Conservation (phyloP, 2,888 invertebrate species). For the Drosophila neutralis region DNA sequence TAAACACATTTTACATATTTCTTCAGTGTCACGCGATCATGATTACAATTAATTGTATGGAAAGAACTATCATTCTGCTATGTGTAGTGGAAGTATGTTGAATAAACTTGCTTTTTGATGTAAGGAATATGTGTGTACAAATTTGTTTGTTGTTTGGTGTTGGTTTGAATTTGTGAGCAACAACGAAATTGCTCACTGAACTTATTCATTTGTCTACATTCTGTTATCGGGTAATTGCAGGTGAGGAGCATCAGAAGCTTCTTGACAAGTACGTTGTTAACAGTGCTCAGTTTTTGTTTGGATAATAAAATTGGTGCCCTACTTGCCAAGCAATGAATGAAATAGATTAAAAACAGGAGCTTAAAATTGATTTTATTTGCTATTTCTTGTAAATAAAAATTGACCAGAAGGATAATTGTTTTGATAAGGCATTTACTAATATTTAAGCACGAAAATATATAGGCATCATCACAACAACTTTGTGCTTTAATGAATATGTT, state of each 20-base stretch:
- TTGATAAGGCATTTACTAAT: neutral
- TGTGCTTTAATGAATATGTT: neutral
- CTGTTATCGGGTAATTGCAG: neutral
- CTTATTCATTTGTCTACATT: neutral
- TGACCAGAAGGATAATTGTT: neutral
- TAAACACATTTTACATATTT: constrained; percentile 85
- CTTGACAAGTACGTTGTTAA: neutral
- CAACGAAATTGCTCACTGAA: neutral
- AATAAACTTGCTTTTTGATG: constrained; percentile 79
- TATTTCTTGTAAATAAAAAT: neutral
- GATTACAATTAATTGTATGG: constrained; percentile 73
- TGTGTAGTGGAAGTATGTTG: constrained; percentile 71
- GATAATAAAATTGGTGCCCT: neutral
- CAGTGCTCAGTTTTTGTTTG: neutral
- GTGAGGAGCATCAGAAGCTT: neutral
- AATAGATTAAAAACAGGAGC: neutral
- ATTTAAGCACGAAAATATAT: neutral
- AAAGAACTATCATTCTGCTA: constrained; percentile 52
- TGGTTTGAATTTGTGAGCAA: neutral
- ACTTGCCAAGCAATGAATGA: neutral
- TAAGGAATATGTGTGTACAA: constrained; percentile 60
- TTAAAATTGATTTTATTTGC: neutral
- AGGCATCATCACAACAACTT: neutral
- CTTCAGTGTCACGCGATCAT: constrained; percentile 52
- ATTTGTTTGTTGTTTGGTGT: constrained; percentile 24